Evolutionary conservation across 2,888 invertebrate genomes (phyloP).

Genomic region (Hofmannophila pseudospretella): DNA sequence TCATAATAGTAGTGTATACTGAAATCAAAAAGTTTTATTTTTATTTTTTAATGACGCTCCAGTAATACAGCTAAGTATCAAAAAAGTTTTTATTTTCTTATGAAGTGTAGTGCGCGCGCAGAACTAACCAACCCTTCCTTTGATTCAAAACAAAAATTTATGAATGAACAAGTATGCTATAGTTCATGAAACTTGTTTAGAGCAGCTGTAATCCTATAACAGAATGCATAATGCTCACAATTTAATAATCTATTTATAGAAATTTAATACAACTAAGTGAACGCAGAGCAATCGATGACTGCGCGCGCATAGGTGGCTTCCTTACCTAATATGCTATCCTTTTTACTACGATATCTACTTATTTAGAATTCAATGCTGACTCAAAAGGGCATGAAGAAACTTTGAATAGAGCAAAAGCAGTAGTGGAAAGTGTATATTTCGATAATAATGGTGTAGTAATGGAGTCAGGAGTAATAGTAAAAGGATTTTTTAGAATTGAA

Average conservation of each 20-base stretch:
- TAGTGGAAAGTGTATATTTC: slow-evolving; percentile 15
- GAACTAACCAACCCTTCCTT: not conserved
- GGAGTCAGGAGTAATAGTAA: slow-evolving; percentile 8
- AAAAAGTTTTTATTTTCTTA: too few species aligned
- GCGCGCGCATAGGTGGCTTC: slow-evolving; percentile 70
- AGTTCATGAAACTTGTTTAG: not conserved
- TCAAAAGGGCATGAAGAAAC: too few species aligned
- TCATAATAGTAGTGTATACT: too few species aligned
- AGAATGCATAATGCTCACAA: slow-evolving; percentile 44
- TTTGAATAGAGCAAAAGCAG: slow-evolving; percentile 8
- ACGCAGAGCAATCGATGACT: slow-evolving; percentile 55
- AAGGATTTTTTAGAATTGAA: slow-evolving; percentile 11
- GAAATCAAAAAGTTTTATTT: too few species aligned
- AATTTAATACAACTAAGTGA: slow-evolving; percentile 45
- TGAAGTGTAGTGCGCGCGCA: not conserved
- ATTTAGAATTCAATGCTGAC: slow-evolving; percentile 23
- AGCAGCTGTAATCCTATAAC: slow-evolving; percentile 20
- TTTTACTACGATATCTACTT: slow-evolving; percentile 1
- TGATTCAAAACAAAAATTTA: not conserved
- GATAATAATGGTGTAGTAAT: slow-evolving; percentile 9
- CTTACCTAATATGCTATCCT: slow-evolving; percentile 11
- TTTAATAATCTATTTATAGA: slow-evolving; percentile 54
- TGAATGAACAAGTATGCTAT: not conserved
- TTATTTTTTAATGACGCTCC: too few species aligned
- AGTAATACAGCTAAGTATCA: too few species aligned